Conservation (phyloP, 2,888 invertebrate genomes). For the Polydesmus complanatus region DNA sequence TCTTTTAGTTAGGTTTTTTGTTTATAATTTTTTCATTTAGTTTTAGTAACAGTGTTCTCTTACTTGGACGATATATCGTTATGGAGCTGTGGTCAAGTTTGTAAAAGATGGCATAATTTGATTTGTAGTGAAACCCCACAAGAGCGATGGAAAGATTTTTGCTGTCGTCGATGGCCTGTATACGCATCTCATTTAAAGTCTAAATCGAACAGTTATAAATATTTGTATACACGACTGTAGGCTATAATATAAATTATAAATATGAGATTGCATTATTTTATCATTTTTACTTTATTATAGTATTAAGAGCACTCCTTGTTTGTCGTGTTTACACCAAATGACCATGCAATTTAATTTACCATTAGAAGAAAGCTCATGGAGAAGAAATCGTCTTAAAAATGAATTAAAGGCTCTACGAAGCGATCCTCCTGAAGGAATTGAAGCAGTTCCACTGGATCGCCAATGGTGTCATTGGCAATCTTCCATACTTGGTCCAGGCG, state of each 20-base stretch:
- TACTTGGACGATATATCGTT: conserved; percentile 83
- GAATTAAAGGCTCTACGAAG: conserved; percentile 46
- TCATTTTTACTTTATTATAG: conserved; percentile 34
- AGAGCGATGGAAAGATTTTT: conserved; percentile 64
- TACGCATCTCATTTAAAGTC: conserved; percentile 50
- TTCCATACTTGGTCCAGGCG: conserved; percentile 75
- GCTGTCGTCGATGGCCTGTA: conserved; percentile 68
- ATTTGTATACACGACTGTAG: conserved; percentile 46
- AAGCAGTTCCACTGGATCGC: conserved; percentile 63
- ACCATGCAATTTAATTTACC: conserved; percentile 35
- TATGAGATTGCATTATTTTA: too few species aligned
- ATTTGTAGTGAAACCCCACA: conserved; percentile 61
- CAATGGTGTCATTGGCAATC: conserved; percentile 88
- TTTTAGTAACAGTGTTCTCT: conserved; percentile 71
- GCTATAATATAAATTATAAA: conserved; percentile 17
- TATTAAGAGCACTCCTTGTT: conserved; percentile 70
- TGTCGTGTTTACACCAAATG: conserved; percentile 74
- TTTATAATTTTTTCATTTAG: conserved; percentile 36
- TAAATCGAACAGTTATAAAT: conserved; percentile 61
- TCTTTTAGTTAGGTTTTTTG: conserved; percentile 10
- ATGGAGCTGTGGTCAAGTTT: conserved; percentile 76
- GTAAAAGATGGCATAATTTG: conserved; percentile 67
- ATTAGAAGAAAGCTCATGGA: conserved; percentile 64
- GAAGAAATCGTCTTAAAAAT: conserved; percentile 59
- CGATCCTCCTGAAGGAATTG: conserved; percentile 74